Base-by-base conservation (phyloP, 2,888 invertebrate species). In the Heliconius ethilla region DNA sequence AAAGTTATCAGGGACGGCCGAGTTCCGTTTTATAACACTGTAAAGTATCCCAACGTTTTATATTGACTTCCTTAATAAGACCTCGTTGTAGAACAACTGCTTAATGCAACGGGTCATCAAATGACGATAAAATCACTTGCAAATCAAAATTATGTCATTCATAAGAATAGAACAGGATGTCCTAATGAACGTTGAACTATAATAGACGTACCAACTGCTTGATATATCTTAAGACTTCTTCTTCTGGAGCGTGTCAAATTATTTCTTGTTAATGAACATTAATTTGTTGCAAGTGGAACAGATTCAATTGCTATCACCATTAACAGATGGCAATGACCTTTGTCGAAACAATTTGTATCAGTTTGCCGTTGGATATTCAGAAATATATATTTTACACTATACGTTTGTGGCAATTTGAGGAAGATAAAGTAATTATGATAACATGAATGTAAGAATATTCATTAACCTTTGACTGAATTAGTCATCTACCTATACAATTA, bases 261-360 rank as follows among this genome's bases (percentile, higher is more conserved):
- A 86, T 87, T 86, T 86, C 82, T 83, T 87, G 86, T 89, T 92
- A 92, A 93, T 92, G 88, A 93, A 91, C 89, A 89, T 89, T 93
- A 92, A 93, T 93, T 93, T 87, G 87, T 87, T 92, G 91, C 92
- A 93, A 94, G 93, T 93, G 94, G 92, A 93, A 92, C 93, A 88
- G 93, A 94, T 93, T 94, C 93, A 92, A 92, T 93, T 93, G 92
- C 89, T 93, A 93, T 93, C 91, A 89, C 89, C 88, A 89, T 92
- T 86, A 89, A 86, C 83, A 88, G 86, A 85, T 87, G 92, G 90
- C 93, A 93, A 89, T 93, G 93, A 93, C 90, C 93, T 92, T 89
- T 55, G 55, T 87, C 87, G 88, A 90, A 91, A 90, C 86, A 88
- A 87, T 88, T 88, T 87, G 87, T 88, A 87, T 85, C 85, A 78